A percentile compares a stretch with the other conserved stretches of the same genome.
These are phyloP conservation scores for Hoplodrina ambigua DNA, from an alignment of 2,888 invertebrate species.

Conservation along the genomic window DNA sequence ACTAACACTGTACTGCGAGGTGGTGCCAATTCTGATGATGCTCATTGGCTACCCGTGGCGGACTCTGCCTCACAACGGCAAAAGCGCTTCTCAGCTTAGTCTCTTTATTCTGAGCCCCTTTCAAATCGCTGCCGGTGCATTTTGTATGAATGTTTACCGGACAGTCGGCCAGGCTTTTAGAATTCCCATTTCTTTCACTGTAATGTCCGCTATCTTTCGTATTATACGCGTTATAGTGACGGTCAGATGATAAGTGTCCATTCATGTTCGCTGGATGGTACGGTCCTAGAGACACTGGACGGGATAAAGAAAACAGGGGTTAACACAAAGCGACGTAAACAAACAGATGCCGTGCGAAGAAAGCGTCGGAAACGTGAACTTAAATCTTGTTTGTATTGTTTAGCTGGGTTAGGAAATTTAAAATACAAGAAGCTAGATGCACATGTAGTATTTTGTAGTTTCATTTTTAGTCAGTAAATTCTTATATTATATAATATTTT, in stretches of 20 bases:
- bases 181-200: conserved; percentile 86
- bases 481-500: too few relatives aligned
- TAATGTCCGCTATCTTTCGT: conserved; percentile 89
- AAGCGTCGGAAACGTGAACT: conserved; percentile 77
- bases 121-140: conserved; percentile 84
- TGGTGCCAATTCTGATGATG: conserved; percentile 91
- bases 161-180: conserved; percentile 85
- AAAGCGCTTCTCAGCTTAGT: conserved; percentile 91
- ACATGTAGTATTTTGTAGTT: conserved; percentile 25
- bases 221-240: conserved; percentile 88
- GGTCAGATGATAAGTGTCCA: conserved; percentile 86
- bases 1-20: conserved; percentile 92
- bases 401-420: conserved; percentile 51
- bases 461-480: background rate
- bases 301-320: conserved; percentile 82
- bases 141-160: conserved; percentile 88
- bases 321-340: conserved; percentile 89
- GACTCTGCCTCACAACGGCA: conserved; percentile 91
- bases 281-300: conserved; percentile 88
- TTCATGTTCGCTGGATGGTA: conserved; percentile 88
- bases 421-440: conserved; percentile 56
- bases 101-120: conserved; percentile 85
- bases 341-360: conserved; percentile 74
- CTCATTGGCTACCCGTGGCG: conserved; percentile 86
- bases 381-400: conserved; percentile 70